Base-by-base conservation (phyloP, 2,113 vertebrate genomes). In the Bucco capensis region DNA sequence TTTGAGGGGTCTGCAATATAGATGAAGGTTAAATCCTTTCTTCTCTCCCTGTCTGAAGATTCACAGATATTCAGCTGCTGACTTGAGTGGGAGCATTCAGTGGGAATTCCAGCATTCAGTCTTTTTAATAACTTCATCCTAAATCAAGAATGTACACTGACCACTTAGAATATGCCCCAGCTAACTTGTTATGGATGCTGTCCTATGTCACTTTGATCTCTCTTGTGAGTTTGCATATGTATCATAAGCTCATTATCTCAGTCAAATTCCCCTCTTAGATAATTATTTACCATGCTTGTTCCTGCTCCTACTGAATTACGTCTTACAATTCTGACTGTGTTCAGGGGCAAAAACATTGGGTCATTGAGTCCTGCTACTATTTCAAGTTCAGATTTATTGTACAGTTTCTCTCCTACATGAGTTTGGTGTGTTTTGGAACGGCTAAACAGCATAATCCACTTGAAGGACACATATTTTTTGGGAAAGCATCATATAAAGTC, bases 251-350 rank as follows among this genome's bases (percentile, higher is more conserved):
- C 40, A 19, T 35, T 56, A 37, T 51, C 57, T 58, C 94, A 56
- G 72, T 70, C 85, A 77, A 78, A 91, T 92, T 96, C 88, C 88
- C 72, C 88, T 87, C 53, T 64, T 62, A 90, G 80, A 84, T 81
- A 76, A 87, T 67, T 84, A 38, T 94, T 81, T 95, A 93, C 47
- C 27, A 86, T 50, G 14, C 30, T 78, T 94, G 21, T 50, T 80
- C 27, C 27, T 65, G 37, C 22, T 92, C 42, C 31, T 31, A 33
- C 35, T 79, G 38, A 81, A 81, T 30, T 69, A 53, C 93, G 27
- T 57, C 50, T 70, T 85, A 85, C 91, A 87, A 92, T 3, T 90
- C 46, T 17, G 8, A 12, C 33, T 72, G 53, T 57, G 5, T 69
- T 83, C 18, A 61, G 19, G 24, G 40, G 17, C 22, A 91, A 42